A percentile compares a stretch with the other conserved stretches of the same genome.
phyloP scores from a whole-genome alignment of 2,113 vertebrate species.

The Pleuronectes platessa region DNA sequence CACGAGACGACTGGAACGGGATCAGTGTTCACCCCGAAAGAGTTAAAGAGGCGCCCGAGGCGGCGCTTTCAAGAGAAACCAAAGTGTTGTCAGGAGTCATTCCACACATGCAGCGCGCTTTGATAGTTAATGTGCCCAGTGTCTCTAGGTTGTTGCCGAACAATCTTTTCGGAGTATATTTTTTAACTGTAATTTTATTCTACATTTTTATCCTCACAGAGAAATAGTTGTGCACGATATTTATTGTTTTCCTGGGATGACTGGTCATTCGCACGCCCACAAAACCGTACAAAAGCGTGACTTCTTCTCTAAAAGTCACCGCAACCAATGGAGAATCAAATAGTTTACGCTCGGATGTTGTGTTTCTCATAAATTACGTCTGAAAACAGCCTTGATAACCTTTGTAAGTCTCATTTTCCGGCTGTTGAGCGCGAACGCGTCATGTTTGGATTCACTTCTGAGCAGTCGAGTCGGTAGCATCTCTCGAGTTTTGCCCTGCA shows the following conservation, averaged over 20 bases:
- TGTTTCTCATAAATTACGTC: slow-evolving; percentile 6
- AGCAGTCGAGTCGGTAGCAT: slow-evolving; percentile 11
- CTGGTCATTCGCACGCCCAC: not conserved
- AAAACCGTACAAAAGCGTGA: not conserved
- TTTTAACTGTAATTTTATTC: not conserved
- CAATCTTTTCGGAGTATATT: slow-evolving; percentile 13
- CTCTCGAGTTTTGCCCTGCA: slow-evolving; percentile 33
- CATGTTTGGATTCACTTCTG: slow-evolving; percentile 20
- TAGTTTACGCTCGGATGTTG: not conserved
- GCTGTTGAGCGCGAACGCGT: slow-evolving; percentile 3
- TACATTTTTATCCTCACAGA: not conserved
- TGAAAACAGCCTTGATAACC: slow-evolving; percentile 5
- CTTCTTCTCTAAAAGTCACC: not conserved
- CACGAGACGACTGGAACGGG: slow-evolving; percentile 44
- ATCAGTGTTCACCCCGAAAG: slow-evolving; percentile 52
- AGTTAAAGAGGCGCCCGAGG: slow-evolving; percentile 58
- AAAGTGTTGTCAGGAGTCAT: slow-evolving; percentile 61
- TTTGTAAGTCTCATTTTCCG: slow-evolving; percentile 8
- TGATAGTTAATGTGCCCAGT: slow-evolving; percentile 51
- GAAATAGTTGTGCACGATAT: not conserved
- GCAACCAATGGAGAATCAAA: not conserved
- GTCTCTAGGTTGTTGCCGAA: slow-evolving; percentile 35
- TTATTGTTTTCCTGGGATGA: not conserved
- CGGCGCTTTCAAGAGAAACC: slow-evolving; percentile 59
- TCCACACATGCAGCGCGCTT: slow-evolving; percentile 57